phyloP scores from a whole-genome alignment of 2,113 vertebrate species.

The Antennarius striatus region DNA sequence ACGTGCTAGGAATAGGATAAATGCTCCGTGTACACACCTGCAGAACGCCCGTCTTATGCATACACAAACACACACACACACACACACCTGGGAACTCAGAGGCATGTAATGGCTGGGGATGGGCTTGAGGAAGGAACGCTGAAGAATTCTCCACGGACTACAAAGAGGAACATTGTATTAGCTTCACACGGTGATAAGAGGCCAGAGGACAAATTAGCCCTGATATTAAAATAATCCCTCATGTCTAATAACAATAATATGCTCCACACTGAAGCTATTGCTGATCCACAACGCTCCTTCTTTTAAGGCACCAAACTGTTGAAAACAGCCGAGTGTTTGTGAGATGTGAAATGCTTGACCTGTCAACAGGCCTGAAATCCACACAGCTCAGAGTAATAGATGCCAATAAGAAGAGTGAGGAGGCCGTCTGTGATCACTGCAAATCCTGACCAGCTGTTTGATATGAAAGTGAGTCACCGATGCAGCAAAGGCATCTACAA shows the following conservation, averaged over 20 bases:
- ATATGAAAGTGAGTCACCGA: constrained; percentile 7
- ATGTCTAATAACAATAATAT: constrained; percentile 63
- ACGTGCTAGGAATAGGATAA: constrained; percentile 47
- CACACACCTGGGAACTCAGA: constrained; percentile 65
- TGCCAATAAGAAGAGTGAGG: constrained; percentile 28
- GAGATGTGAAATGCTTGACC: constrained; percentile 44
- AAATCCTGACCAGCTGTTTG: constrained; percentile 44
- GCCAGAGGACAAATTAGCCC: constrained; percentile 61
- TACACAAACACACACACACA: constrained; percentile 12
- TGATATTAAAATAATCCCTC: constrained; percentile 71
- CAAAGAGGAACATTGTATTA: constrained; percentile 76
- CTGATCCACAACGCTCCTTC: constrained; percentile 40
- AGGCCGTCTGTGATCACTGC: constrained; percentile 17
- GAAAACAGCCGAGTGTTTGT: constrained; percentile 61
- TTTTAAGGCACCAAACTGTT: constrained; percentile 39
- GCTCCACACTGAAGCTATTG: constrained; percentile 30
- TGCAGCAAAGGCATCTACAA: constrained; percentile 8
- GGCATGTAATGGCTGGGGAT: constrained; percentile 53
- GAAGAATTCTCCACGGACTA: constrained; percentile 70
- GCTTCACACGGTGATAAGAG: constrained; percentile 48
- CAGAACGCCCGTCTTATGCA: constrained; percentile 45
- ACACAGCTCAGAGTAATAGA: constrained; percentile 31
- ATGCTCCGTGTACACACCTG: constrained; percentile 67
- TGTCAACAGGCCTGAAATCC: constrained; percentile 61
- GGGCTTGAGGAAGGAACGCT: constrained; percentile 37